Conservation (phyloP, 2,888 invertebrate genomes). For the Agonopterix arenella region DNA sequence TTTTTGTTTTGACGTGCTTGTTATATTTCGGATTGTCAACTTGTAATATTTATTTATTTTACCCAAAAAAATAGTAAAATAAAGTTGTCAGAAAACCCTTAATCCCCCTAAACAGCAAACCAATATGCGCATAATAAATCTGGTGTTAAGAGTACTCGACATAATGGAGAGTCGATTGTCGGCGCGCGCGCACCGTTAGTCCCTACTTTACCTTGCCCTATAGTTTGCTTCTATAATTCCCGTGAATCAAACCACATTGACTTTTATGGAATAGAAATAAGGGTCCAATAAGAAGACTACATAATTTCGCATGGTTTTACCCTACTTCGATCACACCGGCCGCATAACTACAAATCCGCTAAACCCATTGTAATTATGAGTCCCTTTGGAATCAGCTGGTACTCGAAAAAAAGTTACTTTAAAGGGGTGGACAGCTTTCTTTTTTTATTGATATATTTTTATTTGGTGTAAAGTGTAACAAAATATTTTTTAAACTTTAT, state of each 20-base stretch:
- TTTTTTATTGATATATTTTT: no score
- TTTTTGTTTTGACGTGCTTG: no score
- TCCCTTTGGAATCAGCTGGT: conserved; percentile 48
- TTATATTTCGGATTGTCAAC: no score
- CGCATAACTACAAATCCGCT: conserved; percentile 33
- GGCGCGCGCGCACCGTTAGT: conserved; percentile 34
- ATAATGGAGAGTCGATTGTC: conserved; percentile 57
- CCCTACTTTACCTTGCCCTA: neutral
- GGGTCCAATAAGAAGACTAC: no score
- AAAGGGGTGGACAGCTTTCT: no score
- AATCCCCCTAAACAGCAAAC: conserved; percentile 37
- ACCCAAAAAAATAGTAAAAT: neutral
- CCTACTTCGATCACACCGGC: neutral
- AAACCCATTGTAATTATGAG: conserved; percentile 53
- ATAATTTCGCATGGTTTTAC: no score
- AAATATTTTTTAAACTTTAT: no score
- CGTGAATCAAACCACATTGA: no score
- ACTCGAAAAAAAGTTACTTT: conserved; percentile 32
- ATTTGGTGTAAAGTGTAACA: no score
- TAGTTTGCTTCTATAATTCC: neutral
- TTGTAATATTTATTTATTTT: neutral
- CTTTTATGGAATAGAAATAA: no score
- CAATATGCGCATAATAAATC: conserved; percentile 64
- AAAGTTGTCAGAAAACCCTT: conserved; percentile 1
- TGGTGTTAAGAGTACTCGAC: conserved; percentile 51